Evolutionary conservation across 2,888 invertebrate genomes (phyloP).

Genomic region (Taphrorychus bicolor): DNA sequence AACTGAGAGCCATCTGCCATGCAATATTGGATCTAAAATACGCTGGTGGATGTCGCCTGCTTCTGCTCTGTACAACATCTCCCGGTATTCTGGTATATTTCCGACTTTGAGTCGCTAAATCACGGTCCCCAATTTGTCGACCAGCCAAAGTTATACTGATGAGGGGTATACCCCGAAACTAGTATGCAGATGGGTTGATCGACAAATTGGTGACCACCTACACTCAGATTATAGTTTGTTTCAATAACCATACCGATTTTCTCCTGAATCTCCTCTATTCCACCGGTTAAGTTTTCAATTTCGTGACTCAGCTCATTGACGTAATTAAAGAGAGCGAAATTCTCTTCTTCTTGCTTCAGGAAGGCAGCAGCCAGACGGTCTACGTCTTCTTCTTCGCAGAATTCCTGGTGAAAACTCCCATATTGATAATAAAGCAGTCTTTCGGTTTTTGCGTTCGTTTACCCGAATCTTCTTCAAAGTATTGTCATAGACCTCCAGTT

Average conservation of each 20-base stretch:
- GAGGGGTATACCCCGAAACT: too few species aligned
- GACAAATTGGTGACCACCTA: too few species aligned
- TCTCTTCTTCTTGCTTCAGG: slow-evolving; percentile 85
- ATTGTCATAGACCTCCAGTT: slow-evolving; percentile 75
- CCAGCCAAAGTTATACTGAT: too few species aligned
- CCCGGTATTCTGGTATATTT: too few species aligned
- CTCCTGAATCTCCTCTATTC: slow-evolving; percentile 67
- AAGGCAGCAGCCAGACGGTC: slow-evolving; percentile 76
- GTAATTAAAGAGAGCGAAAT: slow-evolving; percentile 90
- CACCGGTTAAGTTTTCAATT: slow-evolving; percentile 74
- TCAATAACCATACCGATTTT: slow-evolving; percentile 72
- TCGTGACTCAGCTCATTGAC: slow-evolving; percentile 90
- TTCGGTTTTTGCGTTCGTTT: too few species aligned
- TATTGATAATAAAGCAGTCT: neutral
- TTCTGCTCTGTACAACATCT: too few species aligned
- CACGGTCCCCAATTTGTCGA: too few species aligned
- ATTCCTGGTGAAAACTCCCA: slow-evolving; percentile 57
- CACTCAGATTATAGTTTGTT: neutral
- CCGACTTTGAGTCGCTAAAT: too few species aligned
- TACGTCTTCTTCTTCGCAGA: slow-evolving; percentile 65
- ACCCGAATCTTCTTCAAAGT: slow-evolving; percentile 78
- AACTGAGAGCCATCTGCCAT: too few species aligned
- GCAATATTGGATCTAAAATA: too few species aligned
- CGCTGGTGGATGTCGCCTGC: too few species aligned
- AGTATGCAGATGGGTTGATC: too few species aligned